Evolutionary conservation across 2,888 invertebrate genomes (phyloP).

Genomic region (Marasmarcha lunaedactyla): DNA sequence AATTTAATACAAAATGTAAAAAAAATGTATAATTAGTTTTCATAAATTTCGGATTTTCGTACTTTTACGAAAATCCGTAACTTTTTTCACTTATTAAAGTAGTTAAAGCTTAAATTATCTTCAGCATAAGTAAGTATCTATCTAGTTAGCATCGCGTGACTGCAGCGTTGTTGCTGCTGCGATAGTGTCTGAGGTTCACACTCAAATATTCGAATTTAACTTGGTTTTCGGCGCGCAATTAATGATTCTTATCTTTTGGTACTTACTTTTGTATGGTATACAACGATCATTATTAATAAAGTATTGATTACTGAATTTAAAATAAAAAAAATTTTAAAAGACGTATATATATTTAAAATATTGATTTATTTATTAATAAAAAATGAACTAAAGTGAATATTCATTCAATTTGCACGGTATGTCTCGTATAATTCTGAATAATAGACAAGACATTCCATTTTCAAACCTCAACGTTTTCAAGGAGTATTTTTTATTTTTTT

Average conservation of each 20-base stretch:
- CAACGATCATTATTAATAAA: too few species aligned
- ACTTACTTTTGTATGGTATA: slow-evolving; percentile 2
- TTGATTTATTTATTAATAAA: too few species aligned
- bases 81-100: too few species aligned
- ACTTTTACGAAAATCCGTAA: background rate
- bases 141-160: slow-evolving; percentile 35
- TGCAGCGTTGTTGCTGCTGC: slow-evolving; percentile 41
- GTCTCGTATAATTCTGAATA: too few species aligned
- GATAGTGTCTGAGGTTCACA: slow-evolving; percentile 51
- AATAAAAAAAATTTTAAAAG: too few species aligned
- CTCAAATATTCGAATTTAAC: slow-evolving; percentile 54
- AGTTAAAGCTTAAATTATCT: too few species aligned
- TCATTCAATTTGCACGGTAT: too few species aligned
- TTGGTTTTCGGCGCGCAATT: slow-evolving; percentile 55
- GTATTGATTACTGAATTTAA: background rate
- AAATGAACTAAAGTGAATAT: too few species aligned
- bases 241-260: slow-evolving; percentile 44
- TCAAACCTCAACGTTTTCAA: too few species aligned
- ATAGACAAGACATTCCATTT: too few species aligned
- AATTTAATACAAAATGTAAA: background rate
- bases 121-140: background rate
- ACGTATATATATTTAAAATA: too few species aligned
- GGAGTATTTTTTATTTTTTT: slow-evolving; percentile 15
- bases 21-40: background rate
- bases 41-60: background rate